Conservation (phyloP, 2,797 vertebrate species). For the Oreochromis mossambicus region DNA sequence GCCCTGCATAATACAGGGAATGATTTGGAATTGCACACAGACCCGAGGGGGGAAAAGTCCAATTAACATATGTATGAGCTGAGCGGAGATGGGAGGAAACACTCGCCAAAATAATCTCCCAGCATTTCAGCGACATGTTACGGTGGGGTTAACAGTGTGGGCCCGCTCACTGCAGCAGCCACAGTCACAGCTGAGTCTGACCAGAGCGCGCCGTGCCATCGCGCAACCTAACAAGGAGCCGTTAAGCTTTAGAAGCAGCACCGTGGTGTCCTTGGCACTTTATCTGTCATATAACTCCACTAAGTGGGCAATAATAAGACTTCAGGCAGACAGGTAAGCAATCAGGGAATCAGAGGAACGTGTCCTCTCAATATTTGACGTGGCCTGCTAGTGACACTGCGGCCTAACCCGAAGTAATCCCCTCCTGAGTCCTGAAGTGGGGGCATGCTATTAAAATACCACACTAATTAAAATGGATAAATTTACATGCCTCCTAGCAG, state of each 20-base stretch:
- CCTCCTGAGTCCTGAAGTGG: constrained; percentile 17
- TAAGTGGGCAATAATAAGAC: constrained; percentile 34
- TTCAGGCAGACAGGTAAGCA: constrained; percentile 17
- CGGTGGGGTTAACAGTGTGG: constrained; percentile 40
- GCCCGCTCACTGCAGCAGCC: constrained; percentile 12
- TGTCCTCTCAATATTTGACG: background rate
- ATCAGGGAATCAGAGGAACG: constrained; percentile 5
- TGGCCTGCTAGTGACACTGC: background rate
- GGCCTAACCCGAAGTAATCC: constrained; percentile 43
- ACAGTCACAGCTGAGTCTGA: constrained; percentile 5
- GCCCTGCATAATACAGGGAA: constrained; percentile 55
- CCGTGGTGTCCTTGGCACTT: background rate
- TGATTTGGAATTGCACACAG: constrained; percentile 58
- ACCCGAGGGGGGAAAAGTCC: constrained; percentile 52
- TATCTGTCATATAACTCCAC: constrained; percentile 11
- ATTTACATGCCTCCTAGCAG: constrained; percentile 15
- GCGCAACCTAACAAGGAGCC: background rate
- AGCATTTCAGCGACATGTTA: constrained; percentile 41
- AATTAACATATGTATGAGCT: constrained; percentile 76
- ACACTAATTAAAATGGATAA: constrained; percentile 60
- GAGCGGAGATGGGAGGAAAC: constrained; percentile 51
- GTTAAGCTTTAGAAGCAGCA: constrained; percentile 22
- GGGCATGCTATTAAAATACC: constrained; percentile 34
- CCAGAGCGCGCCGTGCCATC: background rate
- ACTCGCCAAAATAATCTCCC: constrained; percentile 61